Conservation (phyloP, 2,888 invertebrate genomes). For the Ernsta delagoae region DNA sequence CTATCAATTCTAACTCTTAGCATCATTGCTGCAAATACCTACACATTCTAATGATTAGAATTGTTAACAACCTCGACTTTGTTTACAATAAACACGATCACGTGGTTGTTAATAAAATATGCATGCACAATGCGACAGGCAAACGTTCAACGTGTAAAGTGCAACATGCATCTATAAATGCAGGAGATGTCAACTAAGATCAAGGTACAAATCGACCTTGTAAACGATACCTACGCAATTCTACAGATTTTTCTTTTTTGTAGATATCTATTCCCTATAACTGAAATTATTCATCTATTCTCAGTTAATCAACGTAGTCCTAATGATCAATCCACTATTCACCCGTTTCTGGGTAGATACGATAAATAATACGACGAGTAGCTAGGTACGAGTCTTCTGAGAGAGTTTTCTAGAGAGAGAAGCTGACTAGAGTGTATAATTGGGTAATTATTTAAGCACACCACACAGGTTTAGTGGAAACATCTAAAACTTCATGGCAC, state of each 20-base stretch:
- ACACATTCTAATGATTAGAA: not conserved
- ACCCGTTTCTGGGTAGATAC: too few relatives aligned
- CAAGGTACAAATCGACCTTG: slow-evolving; percentile 35
- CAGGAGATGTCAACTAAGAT: slow-evolving; percentile 37
- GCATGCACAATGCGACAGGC: slow-evolving; percentile 15
- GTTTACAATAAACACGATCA: slow-evolving; percentile 24
- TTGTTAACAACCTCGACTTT: slow-evolving; percentile 11
- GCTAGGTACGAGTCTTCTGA: too few relatives aligned
- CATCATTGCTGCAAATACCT: not conserved
- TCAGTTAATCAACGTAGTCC: too few relatives aligned
- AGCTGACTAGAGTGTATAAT: too few relatives aligned
- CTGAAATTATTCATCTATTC: too few relatives aligned
- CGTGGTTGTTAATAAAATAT: slow-evolving; percentile 20
- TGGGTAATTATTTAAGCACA: too few relatives aligned
- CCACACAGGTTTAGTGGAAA: too few relatives aligned
- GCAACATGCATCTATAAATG: slow-evolving; percentile 15
- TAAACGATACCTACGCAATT: slow-evolving; percentile 18
- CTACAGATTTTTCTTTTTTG: not conserved
- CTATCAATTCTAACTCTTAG: not conserved
- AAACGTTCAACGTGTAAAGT: slow-evolving; percentile 8
- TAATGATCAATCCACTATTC: too few relatives aligned
- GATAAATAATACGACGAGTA: too few relatives aligned
- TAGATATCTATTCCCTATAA: not conserved
- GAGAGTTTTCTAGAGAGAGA: too few relatives aligned
- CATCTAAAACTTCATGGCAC: too few relatives aligned